Percentiles rank a stretch among this genome's conserved stretches.
Conservation (phyloP, 2,797 vertebrate genomes). For the Lagorchestes hirsutus region DNA sequence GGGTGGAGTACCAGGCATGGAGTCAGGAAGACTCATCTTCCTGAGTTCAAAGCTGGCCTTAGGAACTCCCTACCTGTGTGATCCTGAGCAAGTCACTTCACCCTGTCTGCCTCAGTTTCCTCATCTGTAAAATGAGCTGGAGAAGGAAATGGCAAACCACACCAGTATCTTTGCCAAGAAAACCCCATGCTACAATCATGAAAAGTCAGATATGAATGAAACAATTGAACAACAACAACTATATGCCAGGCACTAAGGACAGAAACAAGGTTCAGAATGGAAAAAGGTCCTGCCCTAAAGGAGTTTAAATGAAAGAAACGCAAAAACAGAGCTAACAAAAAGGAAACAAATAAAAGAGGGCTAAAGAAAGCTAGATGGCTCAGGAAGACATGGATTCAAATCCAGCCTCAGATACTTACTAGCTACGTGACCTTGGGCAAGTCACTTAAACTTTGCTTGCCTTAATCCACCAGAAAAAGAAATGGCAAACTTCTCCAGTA, state of each 20-base stretch:
- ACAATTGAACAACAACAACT: neutral
- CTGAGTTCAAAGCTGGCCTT: neutral
- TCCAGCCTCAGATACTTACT: neutral
- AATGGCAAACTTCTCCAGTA: neutral
- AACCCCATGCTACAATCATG: neutral
- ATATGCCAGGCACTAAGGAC: neutral
- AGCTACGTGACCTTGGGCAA: neutral
- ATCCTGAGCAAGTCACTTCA: neutral
- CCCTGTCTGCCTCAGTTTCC: neutral
- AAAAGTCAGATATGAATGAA: neutral
- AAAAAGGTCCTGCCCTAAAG: neutral
- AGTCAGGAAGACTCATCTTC: neutral
- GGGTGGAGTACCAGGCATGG: neutral
- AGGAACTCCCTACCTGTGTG: neutral
- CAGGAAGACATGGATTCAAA: neutral
- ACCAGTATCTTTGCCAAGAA: neutral
- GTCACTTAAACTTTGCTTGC: neutral
- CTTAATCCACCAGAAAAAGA: neutral
- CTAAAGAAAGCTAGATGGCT: neutral
- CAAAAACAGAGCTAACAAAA: neutral
- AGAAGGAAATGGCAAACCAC: neutral
- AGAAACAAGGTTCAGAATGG: too few species aligned
- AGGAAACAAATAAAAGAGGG: neutral
- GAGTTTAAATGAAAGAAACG: neutral
- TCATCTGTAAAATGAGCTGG: neutral